These are phyloP conservation scores for Oncorhynchus keta DNA, from an alignment of 2,113 vertebrate species.

Conservation along the genomic window DNA sequence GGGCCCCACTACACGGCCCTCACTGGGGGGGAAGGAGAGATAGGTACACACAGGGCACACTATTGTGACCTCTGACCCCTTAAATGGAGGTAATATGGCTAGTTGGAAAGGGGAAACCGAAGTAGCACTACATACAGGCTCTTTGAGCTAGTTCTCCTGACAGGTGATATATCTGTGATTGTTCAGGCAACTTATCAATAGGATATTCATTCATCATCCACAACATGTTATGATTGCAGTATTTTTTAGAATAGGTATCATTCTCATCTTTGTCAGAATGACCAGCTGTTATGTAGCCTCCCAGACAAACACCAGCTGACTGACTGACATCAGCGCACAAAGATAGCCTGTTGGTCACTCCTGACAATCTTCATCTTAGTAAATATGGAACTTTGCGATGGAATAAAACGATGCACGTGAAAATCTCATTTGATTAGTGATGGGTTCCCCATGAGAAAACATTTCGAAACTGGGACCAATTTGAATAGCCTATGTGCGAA, in stretches of 20 bases:
- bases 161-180: background rate
- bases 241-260: background rate
- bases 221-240: background rate
- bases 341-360: background rate
- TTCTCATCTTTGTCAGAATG: background rate
- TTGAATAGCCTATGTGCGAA: too few species aligned
- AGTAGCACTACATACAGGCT: background rate
- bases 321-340: background rate
- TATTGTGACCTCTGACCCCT: background rate
- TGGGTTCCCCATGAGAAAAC: too few species aligned
- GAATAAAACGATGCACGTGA: too few species aligned
- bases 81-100: background rate
- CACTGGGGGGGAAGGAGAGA: slow-evolving; percentile 15
- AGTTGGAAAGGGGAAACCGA: background rate
- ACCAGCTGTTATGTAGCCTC: background rate
- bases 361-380: background rate
- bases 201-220: too few species aligned
- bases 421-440: too few species aligned
- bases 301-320: background rate
- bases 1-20: slow-evolving; percentile 30
- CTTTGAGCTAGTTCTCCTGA: too few species aligned
- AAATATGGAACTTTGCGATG: background rate
- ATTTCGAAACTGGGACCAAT: too few species aligned
- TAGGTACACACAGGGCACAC: background rate
- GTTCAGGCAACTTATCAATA: background rate